phyloP scores from a whole-genome alignment of 2,888 invertebrate genomes.

The Tenthredo amoena region DNA sequence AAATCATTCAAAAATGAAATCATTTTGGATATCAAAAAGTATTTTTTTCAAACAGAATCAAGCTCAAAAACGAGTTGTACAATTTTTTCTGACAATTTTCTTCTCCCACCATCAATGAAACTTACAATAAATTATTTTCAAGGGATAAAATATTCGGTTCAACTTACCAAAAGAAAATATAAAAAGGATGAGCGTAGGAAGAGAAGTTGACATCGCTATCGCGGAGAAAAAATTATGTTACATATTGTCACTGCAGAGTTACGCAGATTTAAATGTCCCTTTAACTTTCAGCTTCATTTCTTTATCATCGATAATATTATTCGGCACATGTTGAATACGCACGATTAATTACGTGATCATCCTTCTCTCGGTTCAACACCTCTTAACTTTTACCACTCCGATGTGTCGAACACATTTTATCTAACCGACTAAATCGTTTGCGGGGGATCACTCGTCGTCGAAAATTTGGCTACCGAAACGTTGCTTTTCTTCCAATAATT shows the following conservation, averaged over 20 bases:
- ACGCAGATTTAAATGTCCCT: slow-evolving; percentile 61
- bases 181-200: slow-evolving; percentile 72
- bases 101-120: background rate
- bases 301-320: background rate
- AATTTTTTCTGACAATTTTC: background rate
- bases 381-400: background rate
- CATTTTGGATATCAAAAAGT: background rate
- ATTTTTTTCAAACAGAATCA: background rate
- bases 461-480: background rate
- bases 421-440: background rate
- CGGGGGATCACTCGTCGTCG: background rate
- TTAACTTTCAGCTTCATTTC: slow-evolving; percentile 1
- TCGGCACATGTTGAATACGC: slow-evolving; percentile 2
- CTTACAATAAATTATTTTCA: background rate
- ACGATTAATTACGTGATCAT: background rate
- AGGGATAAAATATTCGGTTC: background rate
- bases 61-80: background rate
- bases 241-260: slow-evolving; percentile 69
- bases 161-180: slow-evolving; percentile 75
- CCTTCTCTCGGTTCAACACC: background rate
- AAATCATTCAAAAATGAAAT: background rate
- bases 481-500: background rate
- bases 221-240: slow-evolving; percentile 65
- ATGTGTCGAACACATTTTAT: background rate
- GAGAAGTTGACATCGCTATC: slow-evolving; percentile 75